These are phyloP conservation scores for Ameiurus melas DNA, from an alignment of 2,113 vertebrate species.

Conservation along the genomic window DNA sequence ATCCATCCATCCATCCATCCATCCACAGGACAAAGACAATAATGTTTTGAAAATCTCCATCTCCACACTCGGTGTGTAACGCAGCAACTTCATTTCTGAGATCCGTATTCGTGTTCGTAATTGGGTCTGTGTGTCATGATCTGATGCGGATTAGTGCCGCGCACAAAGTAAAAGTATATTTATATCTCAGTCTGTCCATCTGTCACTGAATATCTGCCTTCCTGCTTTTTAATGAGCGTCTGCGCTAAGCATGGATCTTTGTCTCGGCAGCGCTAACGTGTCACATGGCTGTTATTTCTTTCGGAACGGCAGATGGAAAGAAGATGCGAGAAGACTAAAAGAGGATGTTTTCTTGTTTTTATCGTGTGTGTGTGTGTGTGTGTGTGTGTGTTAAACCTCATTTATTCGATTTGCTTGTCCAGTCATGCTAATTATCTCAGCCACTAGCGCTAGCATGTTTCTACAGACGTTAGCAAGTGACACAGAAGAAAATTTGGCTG, in stretches of 20 bases:
- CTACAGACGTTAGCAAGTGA: no score
- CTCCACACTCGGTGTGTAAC: background rate
- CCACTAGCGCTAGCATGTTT: background rate
- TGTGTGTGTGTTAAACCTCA: background rate
- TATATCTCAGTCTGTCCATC: constrained; percentile 12
- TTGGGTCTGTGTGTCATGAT: background rate
- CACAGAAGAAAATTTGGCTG: background rate
- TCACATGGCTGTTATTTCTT: constrained; percentile 4
- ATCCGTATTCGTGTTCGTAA: background rate
- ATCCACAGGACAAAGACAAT: background rate
- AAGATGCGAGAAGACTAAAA: background rate
- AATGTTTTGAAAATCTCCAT: background rate
- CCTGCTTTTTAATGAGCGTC: constrained; percentile 17
- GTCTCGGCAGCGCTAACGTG: background rate
- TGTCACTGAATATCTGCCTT: background rate
- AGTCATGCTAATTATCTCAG: background rate
- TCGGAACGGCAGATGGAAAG: constrained; percentile 4
- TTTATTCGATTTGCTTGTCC: background rate
- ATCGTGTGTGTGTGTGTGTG: background rate
- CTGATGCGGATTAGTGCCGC: background rate
- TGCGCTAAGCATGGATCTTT: background rate
- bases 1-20: background rate
- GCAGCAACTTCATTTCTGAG: background rate
- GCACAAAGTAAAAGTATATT: background rate
- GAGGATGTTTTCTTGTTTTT: background rate